Evolutionary conservation across 2,888 invertebrate species (phyloP).

Genomic region (Horisme vitalbata): DNA sequence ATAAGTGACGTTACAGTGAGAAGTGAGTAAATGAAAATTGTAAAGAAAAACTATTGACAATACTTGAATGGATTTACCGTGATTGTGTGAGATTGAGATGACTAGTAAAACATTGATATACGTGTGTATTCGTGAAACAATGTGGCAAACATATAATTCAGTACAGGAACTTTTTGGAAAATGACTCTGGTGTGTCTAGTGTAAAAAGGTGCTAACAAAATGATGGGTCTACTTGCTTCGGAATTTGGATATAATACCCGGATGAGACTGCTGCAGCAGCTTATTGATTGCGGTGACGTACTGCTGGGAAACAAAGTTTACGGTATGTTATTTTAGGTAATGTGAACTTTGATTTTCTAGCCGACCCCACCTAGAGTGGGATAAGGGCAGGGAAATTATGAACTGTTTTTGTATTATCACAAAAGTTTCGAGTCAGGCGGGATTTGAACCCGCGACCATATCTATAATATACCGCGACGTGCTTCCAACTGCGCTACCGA

Average conservation of each 20-base stretch:
- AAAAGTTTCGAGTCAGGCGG: no score
- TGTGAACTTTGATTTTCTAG: no score
- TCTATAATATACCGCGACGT: no score
- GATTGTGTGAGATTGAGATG: neutral
- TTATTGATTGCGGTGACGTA: constrained; percentile 73
- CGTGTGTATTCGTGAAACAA: no score
- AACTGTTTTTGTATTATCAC: no score
- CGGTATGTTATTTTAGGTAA: no score
- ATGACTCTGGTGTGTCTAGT: constrained; percentile 1
- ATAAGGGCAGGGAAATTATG: no score
- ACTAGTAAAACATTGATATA: no score
- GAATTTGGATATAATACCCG: constrained; percentile 72
- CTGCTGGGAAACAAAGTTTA: constrained; percentile 61
- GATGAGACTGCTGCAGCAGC: constrained; percentile 67
- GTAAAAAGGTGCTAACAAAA: constrained; percentile 34
- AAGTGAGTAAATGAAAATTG: constrained; percentile 9
- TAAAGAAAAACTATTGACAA: neutral
- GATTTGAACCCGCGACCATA: no score
- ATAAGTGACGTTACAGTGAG: constrained; percentile 2
- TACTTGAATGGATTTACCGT: neutral
- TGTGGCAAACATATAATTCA: neutral
- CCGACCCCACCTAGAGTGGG: no score
- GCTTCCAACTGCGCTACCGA: no score
- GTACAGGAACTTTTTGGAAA: neutral
- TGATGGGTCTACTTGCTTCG: constrained; percentile 71